Evolutionary conservation across 2,113 vertebrate genomes (phyloP).

Genomic region (Dolichallabes microphthalmus): DNA sequence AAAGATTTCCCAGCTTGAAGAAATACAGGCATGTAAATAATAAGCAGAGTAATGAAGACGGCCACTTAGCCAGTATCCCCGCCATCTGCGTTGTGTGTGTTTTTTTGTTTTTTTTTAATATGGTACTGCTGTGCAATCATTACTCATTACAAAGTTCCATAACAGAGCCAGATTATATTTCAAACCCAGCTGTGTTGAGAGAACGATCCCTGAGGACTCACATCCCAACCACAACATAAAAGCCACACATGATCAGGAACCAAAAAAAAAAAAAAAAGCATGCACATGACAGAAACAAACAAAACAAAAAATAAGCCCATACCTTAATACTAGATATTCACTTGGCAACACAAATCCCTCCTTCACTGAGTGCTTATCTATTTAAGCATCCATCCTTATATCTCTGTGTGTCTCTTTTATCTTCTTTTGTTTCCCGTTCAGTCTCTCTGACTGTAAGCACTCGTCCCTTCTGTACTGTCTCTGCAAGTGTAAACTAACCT

Average conservation of each 20-base stretch:
- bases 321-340: conserved; percentile 10
- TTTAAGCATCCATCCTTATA: conserved; percentile 24
- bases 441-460: conserved; percentile 3
- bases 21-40: background rate
- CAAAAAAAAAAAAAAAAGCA: background rate
- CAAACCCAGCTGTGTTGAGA: conserved; percentile 1
- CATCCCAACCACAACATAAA: conserved; percentile 14
- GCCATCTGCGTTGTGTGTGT: background rate
- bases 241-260: conserved; percentile 11
- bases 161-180: conserved; percentile 16
- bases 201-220: background rate
- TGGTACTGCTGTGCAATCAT: background rate
- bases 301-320: background rate
- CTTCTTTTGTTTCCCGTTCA: conserved; percentile 6
- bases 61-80: background rate
- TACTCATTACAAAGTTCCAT: conserved; percentile 23
- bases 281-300: background rate
- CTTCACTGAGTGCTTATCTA: background rate
- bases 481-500: conserved; percentile 47
- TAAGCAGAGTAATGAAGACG: background rate
- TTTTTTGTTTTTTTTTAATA: background rate
- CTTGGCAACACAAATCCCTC: background rate
- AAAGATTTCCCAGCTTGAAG: background rate
- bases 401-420: conserved; percentile 10
- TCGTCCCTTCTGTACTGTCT: conserved; percentile 6